Evolutionary conservation across 2,888 invertebrate genomes (phyloP), one percentile per base, ranked within the genome.

Genomic region (Polyommatus icarus): DNA sequence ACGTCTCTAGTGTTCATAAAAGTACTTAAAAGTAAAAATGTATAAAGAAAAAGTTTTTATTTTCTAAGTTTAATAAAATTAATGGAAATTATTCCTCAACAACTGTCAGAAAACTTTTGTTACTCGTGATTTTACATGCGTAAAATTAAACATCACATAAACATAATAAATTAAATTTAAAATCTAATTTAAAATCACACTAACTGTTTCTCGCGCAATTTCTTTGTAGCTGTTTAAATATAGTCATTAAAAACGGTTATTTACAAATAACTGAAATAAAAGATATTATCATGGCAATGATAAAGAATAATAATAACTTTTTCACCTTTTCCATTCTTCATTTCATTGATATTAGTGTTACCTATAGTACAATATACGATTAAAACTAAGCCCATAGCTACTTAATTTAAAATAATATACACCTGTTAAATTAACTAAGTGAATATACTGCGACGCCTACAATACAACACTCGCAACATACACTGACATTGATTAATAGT

Each of bases 401-500:
- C 46, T 46, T 10, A 46, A 57, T 57, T 18, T 59, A 59, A 59
- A 59, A 24, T 24, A 59, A 24, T 24, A 24, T 29, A 10, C 29
- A 67, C 61, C 24, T 24, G 20, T 61, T 61, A 29, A 67, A 67
- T 67, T 67, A 67, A 67, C 15, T 18, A 32, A 32, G 67, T 15
- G 67, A 32, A 67, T 7, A 61, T 18, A 67, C 67, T 15, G 29
- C 6, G 29, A 15, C 5, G 73, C 36, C 24, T 76, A 76, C 72
- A 77, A 76, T 77, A 50, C 50, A 78, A 73, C 61, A 76, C 79
- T 78, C 79, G 78, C 80, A 79, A 79, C 77, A 79, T 76, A 76
- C 78, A 80, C 77, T 54, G 57, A 76, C 72, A 76, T 59, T 83
- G 82, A 84, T 84, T 84, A 84, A 84, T 82, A 78, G 83, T 81